Base-by-base conservation (phyloP, 2,797 vertebrate genomes). In the Galaxias olidus region DNA sequence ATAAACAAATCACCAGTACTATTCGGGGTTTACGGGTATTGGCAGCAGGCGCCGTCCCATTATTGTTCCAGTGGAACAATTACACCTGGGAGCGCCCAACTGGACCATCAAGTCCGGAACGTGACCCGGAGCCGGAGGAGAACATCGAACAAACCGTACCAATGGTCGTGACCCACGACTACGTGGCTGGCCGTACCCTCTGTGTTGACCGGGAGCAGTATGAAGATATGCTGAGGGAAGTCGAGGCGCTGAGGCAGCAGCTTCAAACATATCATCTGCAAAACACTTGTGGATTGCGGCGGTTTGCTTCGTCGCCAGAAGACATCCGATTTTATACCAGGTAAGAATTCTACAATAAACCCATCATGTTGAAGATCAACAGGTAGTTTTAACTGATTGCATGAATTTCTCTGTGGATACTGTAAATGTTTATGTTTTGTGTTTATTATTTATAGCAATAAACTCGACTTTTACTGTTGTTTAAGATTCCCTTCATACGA, bases 171-270 rank as follows among this genome's bases (percentile, higher is more conserved):
- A 30, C 41, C 47, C 59, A 61, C 9, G 49, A 53, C 13, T 63
- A 44, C 17, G 13, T 10, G 40, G 61, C 43, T 43, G 42, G 49
- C 14, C 4, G 17, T 50, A 54, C 42, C 4, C 17, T 53, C 8
- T 46, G 49, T 46, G 57, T 60, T 48, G 57, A 54, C 49, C 42
- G 42, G 30, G 18, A 61, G 48, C 42, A 61, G 8, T 67, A 67
- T 54, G 49, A 60, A 20, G 43, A 46, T 47, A 14, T 61, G 65
- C 17, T 59, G 47, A 51, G 19, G 49, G 65, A 61, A 44, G 40
- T 61, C 8, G 58, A 68, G 53, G 53, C 30, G 14, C 10, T 51
- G 47, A 66, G 64, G 64, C 55, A n/a, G n/a, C n/a, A n/a, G n/a
- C n/a, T 58, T 11, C 18, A 68, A 55, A 17, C 48, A 10, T 44